Evolutionary conservation across 2,888 invertebrate genomes (phyloP).

Genomic region (Drosophila prolongata): DNA sequence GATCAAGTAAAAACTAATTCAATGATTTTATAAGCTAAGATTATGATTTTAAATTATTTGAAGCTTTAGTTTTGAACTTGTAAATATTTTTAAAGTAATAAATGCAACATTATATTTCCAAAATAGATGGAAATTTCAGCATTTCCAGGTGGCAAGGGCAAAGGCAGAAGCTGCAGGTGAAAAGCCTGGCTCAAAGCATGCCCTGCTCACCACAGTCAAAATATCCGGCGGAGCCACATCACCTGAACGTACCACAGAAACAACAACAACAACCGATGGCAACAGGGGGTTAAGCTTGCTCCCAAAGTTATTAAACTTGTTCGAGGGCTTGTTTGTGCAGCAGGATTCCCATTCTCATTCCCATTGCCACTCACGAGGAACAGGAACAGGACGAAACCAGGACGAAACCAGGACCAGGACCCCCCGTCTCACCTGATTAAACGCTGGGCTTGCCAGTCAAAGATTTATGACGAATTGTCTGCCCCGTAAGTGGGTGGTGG

Average conservation of each 20-base stretch:
- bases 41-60: no score
- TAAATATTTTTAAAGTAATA: no score
- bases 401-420: background rate
- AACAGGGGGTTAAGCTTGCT: constrained; percentile 11
- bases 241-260: constrained; percentile 9
- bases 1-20: no score
- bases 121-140: background rate
- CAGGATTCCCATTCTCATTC: constrained; percentile 3
- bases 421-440: constrained; percentile 23
- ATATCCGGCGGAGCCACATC: constrained; percentile 20
- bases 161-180: background rate
- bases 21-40: no score
- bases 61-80: no score
- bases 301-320: constrained; percentile 60
- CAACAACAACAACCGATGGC: background rate
- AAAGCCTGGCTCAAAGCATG: constrained; percentile 7
- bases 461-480: constrained; percentile 39
- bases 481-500: constrained; percentile 10
- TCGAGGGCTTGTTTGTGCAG: constrained; percentile 37
- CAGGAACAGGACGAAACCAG: no score
- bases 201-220: constrained; percentile 23
- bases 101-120: no score
- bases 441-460: constrained; percentile 12
- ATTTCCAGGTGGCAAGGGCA: background rate
- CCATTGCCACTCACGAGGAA: constrained; percentile 14